Percentiles rank a stretch among this genome's conserved stretches.
Conservation (phyloP, 2,888 invertebrate genomes). For the Scaptomyza caliginosa region DNA sequence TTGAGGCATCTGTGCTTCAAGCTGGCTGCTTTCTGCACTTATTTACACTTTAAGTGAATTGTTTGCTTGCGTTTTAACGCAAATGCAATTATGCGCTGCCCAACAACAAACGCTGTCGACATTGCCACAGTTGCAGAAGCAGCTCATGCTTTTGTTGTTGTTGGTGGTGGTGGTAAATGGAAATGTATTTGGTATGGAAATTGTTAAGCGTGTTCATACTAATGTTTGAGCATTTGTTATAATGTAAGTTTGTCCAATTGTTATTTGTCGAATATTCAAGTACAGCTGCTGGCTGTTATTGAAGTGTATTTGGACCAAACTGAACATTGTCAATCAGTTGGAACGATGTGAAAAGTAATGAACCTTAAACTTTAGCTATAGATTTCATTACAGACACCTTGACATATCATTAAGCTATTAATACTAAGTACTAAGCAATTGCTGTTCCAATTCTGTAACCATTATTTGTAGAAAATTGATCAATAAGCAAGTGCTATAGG, state of each 20-base stretch:
- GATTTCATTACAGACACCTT: background rate
- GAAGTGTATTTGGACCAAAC: slow-evolving; percentile 31
- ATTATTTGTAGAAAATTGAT: background rate
- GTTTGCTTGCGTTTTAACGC: slow-evolving; percentile 79
- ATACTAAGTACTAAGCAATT: background rate
- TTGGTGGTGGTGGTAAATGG: slow-evolving; percentile 10
- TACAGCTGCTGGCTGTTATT: slow-evolving; percentile 29
- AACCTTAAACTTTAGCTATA: background rate
- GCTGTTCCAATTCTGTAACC: background rate
- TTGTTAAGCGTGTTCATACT: slow-evolving; percentile 51
- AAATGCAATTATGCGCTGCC: slow-evolving; percentile 76
- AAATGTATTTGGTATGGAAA: slow-evolving; percentile 25
- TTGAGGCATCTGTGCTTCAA: slow-evolving; percentile 40
- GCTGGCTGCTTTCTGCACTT: slow-evolving; percentile 54
- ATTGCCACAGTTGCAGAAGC: slow-evolving; percentile 22
- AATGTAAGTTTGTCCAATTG: slow-evolving; percentile 37
- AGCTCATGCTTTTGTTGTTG: background rate
- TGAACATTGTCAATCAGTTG: background rate
- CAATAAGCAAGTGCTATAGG: slow-evolving; percentile 19
- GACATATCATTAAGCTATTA: slow-evolving; percentile 6
- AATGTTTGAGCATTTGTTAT: slow-evolving; percentile 61
- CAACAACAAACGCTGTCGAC: slow-evolving; percentile 31
- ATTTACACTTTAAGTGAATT: slow-evolving; percentile 79
- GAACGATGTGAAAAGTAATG: background rate
- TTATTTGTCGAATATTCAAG: slow-evolving; percentile 22